These are phyloP conservation scores for Norana najaformis DNA, from an alignment of 2,888 invertebrate genomes.

Conservation along the genomic window DNA sequence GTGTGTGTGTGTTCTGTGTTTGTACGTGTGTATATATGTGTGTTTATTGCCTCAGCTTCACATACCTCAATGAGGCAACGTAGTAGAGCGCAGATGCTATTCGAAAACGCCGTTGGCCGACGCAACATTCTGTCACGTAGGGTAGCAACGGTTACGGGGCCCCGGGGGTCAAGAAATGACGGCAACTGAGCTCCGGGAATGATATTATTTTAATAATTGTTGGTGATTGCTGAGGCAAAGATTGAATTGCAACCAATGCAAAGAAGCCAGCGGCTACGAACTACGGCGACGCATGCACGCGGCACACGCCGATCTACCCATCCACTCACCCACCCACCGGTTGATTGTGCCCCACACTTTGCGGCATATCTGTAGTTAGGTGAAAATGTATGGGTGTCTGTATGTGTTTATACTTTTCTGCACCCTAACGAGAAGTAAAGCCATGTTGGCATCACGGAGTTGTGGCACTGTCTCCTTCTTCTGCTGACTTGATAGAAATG, in stretches of 20 bases:
- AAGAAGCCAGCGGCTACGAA: conserved; percentile 2
- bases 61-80: background rate
- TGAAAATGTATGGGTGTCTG: background rate
- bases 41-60: background rate
- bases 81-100: background rate
- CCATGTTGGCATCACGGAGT: background rate
- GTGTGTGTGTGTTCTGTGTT: background rate
- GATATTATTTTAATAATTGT: background rate
- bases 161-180: background rate
- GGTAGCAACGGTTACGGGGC: background rate
- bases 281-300: background rate
- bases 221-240: background rate
- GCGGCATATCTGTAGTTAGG: background rate
- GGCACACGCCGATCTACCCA: background rate
- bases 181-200: background rate
- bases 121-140: background rate
- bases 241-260: background rate
- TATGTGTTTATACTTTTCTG: background rate
- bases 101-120: background rate
- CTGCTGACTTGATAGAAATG: background rate
- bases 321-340: background rate
- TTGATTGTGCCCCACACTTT: background rate
- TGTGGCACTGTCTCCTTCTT: no score
- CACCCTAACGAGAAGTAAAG: background rate
- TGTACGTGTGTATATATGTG: background rate